Evolutionary conservation across 1,140 invertebrate genomes (phyloP).

Genomic region (Ceratosolen solmsi): DNA sequence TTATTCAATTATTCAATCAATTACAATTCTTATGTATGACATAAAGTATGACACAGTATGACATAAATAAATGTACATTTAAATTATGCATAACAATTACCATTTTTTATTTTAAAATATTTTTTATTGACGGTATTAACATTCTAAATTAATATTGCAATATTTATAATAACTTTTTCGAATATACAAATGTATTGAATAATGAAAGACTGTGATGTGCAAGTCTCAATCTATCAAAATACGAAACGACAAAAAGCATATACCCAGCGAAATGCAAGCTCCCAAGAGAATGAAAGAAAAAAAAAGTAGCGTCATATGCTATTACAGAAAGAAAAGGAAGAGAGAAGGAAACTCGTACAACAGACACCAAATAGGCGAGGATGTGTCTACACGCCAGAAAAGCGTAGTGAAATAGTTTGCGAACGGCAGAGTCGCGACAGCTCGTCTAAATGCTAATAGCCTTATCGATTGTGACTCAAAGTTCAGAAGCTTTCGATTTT

Average conservation of each 20-base stretch:
- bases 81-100: too few relatives aligned
- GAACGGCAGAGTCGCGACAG: constrained; percentile 61
- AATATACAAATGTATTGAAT: neutral
- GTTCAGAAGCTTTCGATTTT: constrained; percentile 64
- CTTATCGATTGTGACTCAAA: constrained; percentile 70
- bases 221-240: neutral
- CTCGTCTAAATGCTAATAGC: constrained; percentile 75
- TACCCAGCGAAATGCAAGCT: neutral
- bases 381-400: neutral
- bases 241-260: neutral
- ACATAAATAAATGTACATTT: too few relatives aligned
- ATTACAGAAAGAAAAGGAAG: neutral
- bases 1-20: too few relatives aligned
- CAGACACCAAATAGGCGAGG: neutral
- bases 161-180: too few relatives aligned
- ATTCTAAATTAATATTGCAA: constrained; percentile 14
- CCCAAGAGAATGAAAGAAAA: too few relatives aligned
- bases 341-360: constrained; percentile 12
- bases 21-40: too few relatives aligned
- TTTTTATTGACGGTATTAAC: too few relatives aligned
- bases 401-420: neutral
- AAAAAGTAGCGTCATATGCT: neutral
- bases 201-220: neutral
- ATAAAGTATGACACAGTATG: too few relatives aligned
- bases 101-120: too few relatives aligned